Conservation (phyloP, 2,113 vertebrate species). For the Chloropsis hardwickii region DNA sequence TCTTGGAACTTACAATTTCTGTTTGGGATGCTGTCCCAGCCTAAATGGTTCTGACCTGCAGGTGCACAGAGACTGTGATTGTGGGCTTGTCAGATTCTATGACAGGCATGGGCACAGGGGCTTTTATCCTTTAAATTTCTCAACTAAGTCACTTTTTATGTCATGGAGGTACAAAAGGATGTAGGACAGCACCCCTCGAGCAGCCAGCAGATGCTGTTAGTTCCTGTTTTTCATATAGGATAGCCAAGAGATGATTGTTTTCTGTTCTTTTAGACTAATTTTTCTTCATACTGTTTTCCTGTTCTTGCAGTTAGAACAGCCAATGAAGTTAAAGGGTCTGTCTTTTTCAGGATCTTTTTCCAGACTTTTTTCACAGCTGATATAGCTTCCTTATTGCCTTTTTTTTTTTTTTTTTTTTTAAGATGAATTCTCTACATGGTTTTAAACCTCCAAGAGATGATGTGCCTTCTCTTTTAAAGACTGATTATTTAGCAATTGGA, state of each 20-base stretch:
- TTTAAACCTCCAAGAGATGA: background rate
- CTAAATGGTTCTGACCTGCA: background rate
- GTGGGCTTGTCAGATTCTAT: background rate
- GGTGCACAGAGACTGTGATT: background rate
- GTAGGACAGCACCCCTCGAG: accelerated
- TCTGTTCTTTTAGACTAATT: background rate
- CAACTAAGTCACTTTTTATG: background rate
- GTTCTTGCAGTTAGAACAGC: background rate
- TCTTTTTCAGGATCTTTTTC: background rate
- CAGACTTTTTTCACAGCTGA: background rate
- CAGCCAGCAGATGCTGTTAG: background rate
- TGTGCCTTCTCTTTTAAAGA: background rate
- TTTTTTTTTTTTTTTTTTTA: background rate
- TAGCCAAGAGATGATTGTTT: background rate
- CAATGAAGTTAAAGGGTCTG: background rate
- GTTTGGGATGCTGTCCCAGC: background rate
- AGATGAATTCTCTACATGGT: background rate
- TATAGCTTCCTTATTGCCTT: background rate
- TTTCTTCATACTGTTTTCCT: background rate
- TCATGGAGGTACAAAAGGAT: background rate
- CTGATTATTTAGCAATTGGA: background rate
- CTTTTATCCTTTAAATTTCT: background rate
- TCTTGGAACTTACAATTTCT: background rate
- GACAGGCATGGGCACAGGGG: background rate
- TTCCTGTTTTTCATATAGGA: background rate